Evolutionary conservation across 2,888 invertebrate genomes (phyloP), one percentile per base, ranked within the genome.

Genomic region (Lysandra coridon): DNA sequence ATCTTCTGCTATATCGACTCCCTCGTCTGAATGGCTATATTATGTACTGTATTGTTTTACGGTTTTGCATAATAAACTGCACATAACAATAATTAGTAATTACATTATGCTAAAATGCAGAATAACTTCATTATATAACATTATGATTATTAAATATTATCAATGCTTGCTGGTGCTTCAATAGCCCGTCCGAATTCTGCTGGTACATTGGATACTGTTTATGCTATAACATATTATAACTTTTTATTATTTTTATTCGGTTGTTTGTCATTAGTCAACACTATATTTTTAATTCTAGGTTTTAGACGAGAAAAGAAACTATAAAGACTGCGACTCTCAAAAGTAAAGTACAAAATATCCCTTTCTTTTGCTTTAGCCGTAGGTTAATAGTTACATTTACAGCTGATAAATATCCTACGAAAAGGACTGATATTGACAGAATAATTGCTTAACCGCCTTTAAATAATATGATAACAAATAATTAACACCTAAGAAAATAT

Each of bases 11-110:
- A 69, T 69, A 69, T 37, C 17, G 69, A 17, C 33, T 69, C 69
- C 69, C 69, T 17, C 33, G 69, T 33, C 69, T 69, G 14, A 69
- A 69, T 69, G 14, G 37, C 33, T 69, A 12, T 69, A 69, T 69
- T 69, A 69, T 33, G 69, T 60, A 64, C 12, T 64, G 69, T 69
- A 33, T 14, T 69, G 69, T 37, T 14, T 69, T 69, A 69, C 33
- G 69, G 30, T 33, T 14, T 69, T 33, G 69, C 14, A 69, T 69
- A 69, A 33, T 69, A 14, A 69, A 69, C 33, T 5, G 69, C 17
- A 69, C 69, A 64, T 64, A 30, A 12, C 64, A 12, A 23, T 62
- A 62, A n/a, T 23, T 23, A 12, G 10, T 62, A 62, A n/a, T 62
- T 23, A 62, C 10, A 62, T 62, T 23, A 64, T 64, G 64, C 30